A percentile compares a stretch with the other conserved stretches of the same genome.
These are phyloP conservation scores for Sylvilagus bachmani DNA, from an alignment of 2,113 vertebrate species.

Conservation along the genomic window DNA sequence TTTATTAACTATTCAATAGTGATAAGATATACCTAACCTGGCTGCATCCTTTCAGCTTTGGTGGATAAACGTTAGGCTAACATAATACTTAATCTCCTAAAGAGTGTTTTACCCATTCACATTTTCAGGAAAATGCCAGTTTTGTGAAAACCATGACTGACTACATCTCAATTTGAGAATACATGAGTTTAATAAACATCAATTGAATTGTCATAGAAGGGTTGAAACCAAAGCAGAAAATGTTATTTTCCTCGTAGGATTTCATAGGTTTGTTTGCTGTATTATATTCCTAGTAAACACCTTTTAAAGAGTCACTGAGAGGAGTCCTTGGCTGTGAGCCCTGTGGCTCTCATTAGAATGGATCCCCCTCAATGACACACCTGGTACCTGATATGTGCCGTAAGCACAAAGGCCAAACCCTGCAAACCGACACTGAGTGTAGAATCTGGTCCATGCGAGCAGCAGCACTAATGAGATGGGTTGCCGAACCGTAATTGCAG, in stretches of 20 bases:
- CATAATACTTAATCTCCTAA: constrained; percentile 73
- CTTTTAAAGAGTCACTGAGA: not conserved
- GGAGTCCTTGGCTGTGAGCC: constrained; percentile 54
- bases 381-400: constrained; percentile 31
- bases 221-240: constrained; percentile 26
- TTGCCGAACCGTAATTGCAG: not conserved
- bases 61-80: constrained; percentile 72
- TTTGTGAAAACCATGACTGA: constrained; percentile 73
- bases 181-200: constrained; percentile 63
- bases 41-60: constrained; percentile 74
- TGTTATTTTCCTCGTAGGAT: not conserved
- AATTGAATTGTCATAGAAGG: constrained; percentile 36
- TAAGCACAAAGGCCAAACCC: constrained; percentile 24
- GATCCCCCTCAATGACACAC: constrained; percentile 36
- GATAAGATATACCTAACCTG: constrained; percentile 83
- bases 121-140: constrained; percentile 67
- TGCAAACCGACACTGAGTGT: not conserved
- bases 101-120: constrained; percentile 34
- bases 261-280: not conserved
- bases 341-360: constrained; percentile 54
- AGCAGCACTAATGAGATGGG: not conserved
- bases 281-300: constrained; percentile 41
- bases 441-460: constrained; percentile 26
- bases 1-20: constrained; percentile 86
- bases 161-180: constrained; percentile 71